Evolutionary conservation across 1,140 invertebrate species (phyloP), one percentile per base, ranked within the genome.

Genomic region (Heliconius hermathena): DNA sequence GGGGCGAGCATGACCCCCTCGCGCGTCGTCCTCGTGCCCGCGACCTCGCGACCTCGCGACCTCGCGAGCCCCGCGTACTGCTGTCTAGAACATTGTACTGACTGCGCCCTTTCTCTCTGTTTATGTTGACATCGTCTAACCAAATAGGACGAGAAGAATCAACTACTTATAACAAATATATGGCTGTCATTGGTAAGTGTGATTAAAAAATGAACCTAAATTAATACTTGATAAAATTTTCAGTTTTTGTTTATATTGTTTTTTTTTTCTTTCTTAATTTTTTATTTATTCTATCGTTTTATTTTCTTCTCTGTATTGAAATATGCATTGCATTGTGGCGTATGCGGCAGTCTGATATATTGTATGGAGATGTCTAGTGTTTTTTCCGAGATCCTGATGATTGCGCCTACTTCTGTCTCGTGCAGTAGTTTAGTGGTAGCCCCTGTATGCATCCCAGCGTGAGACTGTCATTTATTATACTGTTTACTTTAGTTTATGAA

Each of bases 141-240:
- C 92, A 89, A 96, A 95, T 96, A 97, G 97, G 97, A 97, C 95
- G 97, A 97, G 96, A 97, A 97, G 96, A 97, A 97, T 96, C 97
- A 97, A 96, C 96, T 97, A 95, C 96, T 97, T 95, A 97, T 97
- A 95, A 97, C 97, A 95, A 97, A 97, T 96, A 97, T 97, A 95
- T 97, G 97, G 97, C 96, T 97, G 95, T 97, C 97, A 95, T 96
- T 97, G 97, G 97, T 98, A 97, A 97, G 97, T 97, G 95, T 95
- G 90, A 95, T 95, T 94, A 94, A 95, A 90, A 93, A 90, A 88
- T 85, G 84, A 94, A 91, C 83, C 86, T 93, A 93, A 94, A 94
- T 91, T 94, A 91, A 92, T 82, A 90, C 89, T 91, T 88, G 85
- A 90, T 92, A 94, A 94, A 93, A 91, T 87, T 94, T 93, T 89